Evolutionary conservation across 2,888 invertebrate species (phyloP), one percentile per base, ranked within the genome.

Genomic region (Trissoscelio sp.): DNA sequence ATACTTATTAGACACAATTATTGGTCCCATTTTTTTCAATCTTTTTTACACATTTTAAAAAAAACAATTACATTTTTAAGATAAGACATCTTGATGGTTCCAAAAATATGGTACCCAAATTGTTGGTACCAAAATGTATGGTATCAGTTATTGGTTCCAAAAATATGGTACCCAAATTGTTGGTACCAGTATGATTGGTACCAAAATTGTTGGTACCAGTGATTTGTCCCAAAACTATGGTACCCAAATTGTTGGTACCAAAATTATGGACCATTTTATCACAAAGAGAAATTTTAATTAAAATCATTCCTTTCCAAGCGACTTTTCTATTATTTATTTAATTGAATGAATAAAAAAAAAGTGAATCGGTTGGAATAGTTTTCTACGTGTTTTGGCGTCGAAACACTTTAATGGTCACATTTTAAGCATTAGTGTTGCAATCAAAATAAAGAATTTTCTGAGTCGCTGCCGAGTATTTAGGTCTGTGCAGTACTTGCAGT

Each of bases 351-450:
- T 12, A 1, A 7, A 18, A 28, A 22, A 20, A 24, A 34, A 34
- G 11, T 24, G 37, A 55, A 55, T 20, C 37, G 58, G 34, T 39
- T 31, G 48, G n/a, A 46, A 72, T 37, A 73, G 46, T 14, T 31
- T n/a, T n/a, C n/a, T 14, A 31, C 34, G 53, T 39, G 53, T 60
- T 67, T 69, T 24, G 34, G 53, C 5, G 6, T 44, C 24, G 44
- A 78, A 78, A 64, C 53, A 70, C 72, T 66, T 64, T 72, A 79
- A 72, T 79, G 78, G 66, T 58, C 34, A 44, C 78, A 72, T 64
- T 79, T 72, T 22, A 66, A 72, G 24, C 44, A 16, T 73, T 20
- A 42, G 31, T 79, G 72, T 73, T 72, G 79, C 58, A 79, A 77
- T 78, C 12, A 62, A 67, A 69, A 78, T 72, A 78, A 74, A 74